A percentile compares a stretch with the other conserved stretches of the same genome.
phyloP scores from a whole-genome alignment of 2,797 vertebrate species.

The Peromyscus nudipes region DNA sequence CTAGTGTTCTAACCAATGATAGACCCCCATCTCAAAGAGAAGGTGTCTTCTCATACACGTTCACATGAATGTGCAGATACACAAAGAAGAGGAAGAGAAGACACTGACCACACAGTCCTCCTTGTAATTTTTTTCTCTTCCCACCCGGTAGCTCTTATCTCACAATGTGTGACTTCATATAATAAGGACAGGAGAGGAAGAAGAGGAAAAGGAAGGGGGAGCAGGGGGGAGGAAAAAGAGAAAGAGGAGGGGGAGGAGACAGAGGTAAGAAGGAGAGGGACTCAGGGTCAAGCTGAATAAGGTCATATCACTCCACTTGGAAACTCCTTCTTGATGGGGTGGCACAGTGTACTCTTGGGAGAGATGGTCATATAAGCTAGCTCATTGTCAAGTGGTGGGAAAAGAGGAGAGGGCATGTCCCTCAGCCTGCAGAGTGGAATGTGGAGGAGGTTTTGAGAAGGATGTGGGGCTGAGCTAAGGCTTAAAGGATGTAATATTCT shows the following conservation, averaged over 20 bases:
- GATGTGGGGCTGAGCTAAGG: not conserved
- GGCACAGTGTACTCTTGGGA: not conserved
- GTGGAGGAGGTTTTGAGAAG: not conserved
- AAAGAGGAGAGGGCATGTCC: not conserved
- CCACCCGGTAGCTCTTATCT: not conserved
- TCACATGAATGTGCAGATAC: not conserved
- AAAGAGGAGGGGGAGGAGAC: too few species aligned
- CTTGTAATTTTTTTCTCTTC: not conserved
- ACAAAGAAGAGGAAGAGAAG: not conserved
- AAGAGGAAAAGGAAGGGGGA: not conserved
- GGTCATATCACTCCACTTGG: not conserved
- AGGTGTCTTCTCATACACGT: not conserved
- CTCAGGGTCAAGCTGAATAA: not conserved
- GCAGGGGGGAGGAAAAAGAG: not conserved
- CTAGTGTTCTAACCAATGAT: not conserved
- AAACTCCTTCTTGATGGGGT: not conserved
- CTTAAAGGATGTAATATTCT: not conserved
- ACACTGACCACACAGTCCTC: too few species aligned
- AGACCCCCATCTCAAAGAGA: not conserved
- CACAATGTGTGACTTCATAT: not conserved
- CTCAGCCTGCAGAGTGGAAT: not conserved
- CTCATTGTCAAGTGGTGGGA: not conserved
- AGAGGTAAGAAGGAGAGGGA: not conserved
- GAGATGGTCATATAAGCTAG: not conserved
- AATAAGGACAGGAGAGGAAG: not conserved